Percentiles rank a stretch among this genome's conserved stretches.
Conservation (phyloP, 2,797 vertebrate genomes). For the Micropoecilia bifurca region DNA sequence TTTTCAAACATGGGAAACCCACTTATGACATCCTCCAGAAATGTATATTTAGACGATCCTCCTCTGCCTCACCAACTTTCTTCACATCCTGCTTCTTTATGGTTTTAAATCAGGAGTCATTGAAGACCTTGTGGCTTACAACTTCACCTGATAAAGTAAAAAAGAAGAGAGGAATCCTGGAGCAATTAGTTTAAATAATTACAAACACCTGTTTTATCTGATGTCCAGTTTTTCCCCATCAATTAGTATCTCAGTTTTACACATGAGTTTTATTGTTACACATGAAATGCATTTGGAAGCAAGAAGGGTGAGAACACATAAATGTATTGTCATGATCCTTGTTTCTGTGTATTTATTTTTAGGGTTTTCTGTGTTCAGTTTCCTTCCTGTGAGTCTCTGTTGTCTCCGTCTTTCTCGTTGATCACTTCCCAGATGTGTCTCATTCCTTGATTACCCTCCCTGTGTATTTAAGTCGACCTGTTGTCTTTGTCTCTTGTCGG, state of each 20-base stretch:
- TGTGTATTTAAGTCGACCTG: too few relatives aligned
- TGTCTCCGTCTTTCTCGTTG: too few relatives aligned
- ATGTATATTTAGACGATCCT: not conserved
- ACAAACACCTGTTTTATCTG: not conserved
- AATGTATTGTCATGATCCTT: too few relatives aligned
- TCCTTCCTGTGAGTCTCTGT: too few relatives aligned
- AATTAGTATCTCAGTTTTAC: not conserved
- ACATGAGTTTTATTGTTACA: not conserved
- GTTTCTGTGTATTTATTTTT: too few relatives aligned
- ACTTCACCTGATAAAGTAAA: not conserved
- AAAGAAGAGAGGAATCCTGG: not conserved
- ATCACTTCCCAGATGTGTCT: too few relatives aligned
- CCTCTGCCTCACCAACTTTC: not conserved
- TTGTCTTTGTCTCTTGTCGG: too few relatives aligned
- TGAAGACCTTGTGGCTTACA: not conserved
- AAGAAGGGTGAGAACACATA: not conserved
- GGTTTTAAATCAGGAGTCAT: not conserved
- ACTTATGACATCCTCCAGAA: not conserved
- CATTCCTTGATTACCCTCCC: too few relatives aligned
- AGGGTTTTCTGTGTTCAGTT: too few relatives aligned
- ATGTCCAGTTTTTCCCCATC: not conserved
- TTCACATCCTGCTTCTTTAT: not conserved
- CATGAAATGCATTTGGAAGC: too few relatives aligned
- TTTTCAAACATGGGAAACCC: constrained; percentile 1
- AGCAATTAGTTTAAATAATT: not conserved